A percentile compares a stretch with the other conserved stretches of the same genome.
These are phyloP conservation scores for Habroteleia sp. DNA, from an alignment of 2,888 invertebrate species.

Conservation along the genomic window DNA sequence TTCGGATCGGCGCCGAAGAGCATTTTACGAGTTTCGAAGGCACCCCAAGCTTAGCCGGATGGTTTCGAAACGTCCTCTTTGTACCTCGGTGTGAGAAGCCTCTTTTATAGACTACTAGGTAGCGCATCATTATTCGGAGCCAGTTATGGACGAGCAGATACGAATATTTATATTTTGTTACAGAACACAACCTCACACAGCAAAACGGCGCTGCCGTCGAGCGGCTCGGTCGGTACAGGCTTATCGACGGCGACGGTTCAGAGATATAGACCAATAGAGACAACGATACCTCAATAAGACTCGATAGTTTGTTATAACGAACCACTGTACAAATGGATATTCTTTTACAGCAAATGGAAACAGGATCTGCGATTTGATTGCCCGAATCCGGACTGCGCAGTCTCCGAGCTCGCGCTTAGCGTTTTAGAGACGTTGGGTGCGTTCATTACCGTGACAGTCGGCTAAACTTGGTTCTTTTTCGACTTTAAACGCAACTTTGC, in stretches of 20 bases:
- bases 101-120: conserved; percentile 69
- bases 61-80: conserved; percentile 62
- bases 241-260: conserved; percentile 72
- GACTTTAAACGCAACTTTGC: no score
- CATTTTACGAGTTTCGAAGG: conserved; percentile 54
- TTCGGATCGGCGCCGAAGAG: conserved; percentile 48
- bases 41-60: conserved; percentile 60
- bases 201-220: conserved; percentile 75
- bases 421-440: conserved; percentile 43
- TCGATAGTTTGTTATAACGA: conserved; percentile 80
- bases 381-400: conserved; percentile 68
- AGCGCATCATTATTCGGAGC: conserved; percentile 75
- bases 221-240: conserved; percentile 57
- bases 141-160: conserved; percentile 76
- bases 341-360: conserved; percentile 78
- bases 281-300: conserved; percentile 81
- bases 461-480: conserved; percentile 24
- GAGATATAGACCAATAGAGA: conserved; percentile 81
- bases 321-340: conserved; percentile 80
- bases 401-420: conserved; percentile 71
- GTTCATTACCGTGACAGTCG: conserved; percentile 54
- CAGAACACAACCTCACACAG: conserved; percentile 69
- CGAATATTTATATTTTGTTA: conserved; percentile 81
- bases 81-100: conserved; percentile 65
- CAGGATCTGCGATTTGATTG: conserved; percentile 57